These are phyloP conservation scores for Anas capensis DNA, from an alignment of 2,797 vertebrate species.

Conservation along the genomic window DNA sequence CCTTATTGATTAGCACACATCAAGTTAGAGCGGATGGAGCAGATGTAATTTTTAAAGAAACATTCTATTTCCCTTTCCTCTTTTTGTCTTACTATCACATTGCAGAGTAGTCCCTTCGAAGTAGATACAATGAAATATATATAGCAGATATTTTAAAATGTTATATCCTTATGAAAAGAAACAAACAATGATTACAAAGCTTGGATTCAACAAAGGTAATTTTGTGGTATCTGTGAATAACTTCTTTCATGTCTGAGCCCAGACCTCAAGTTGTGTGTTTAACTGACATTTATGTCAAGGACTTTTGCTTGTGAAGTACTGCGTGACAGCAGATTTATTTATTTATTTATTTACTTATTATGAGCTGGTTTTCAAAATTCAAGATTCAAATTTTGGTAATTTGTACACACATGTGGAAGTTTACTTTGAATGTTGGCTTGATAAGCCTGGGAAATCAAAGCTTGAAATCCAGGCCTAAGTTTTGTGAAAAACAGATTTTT, in stretches of 20 bases:
- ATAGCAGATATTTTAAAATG: neutral
- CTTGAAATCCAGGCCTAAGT: neutral
- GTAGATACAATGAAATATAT: neutral
- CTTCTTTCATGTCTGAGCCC: neutral
- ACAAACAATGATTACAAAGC: fast-evolving
- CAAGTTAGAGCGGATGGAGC: neutral
- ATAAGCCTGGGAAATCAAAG: neutral
- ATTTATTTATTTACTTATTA: neutral
- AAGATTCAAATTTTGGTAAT: neutral
- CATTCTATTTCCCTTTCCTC: fast-evolving
- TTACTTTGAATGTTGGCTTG: neutral
- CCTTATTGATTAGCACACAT: neutral
- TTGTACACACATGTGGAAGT: neutral
- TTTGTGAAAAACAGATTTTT: neutral
- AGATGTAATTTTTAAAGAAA: neutral
- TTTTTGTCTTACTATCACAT: neutral
- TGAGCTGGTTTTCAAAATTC: neutral
- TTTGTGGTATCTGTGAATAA: neutral
- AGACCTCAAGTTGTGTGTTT: neutral
- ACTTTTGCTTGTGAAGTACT: neutral
- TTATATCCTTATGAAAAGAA: fast-evolving
- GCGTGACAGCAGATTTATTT: fast-evolving
- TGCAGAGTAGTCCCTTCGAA: neutral
- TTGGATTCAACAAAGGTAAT: neutral
- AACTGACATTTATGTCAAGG: neutral